Percentiles rank a stretch among this genome's conserved stretches.
Conservation (phyloP, 2,797 vertebrate species). For the Microctenopoma steveboyesi region DNA sequence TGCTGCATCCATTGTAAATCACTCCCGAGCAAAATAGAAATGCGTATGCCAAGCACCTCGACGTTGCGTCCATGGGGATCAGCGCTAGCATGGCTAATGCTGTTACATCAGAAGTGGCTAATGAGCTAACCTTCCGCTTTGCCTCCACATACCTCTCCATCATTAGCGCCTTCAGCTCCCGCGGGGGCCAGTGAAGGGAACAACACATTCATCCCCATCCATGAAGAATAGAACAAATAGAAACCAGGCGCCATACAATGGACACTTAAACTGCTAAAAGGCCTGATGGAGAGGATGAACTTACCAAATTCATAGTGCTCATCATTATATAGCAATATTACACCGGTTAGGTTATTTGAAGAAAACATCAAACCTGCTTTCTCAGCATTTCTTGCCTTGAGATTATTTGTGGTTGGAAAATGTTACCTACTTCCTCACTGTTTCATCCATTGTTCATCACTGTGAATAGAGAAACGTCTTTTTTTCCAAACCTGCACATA, state of each 20-base stretch:
- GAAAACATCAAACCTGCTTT: background rate
- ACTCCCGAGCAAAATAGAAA: slow-evolving; percentile 33
- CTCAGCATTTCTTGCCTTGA: slow-evolving; percentile 10
- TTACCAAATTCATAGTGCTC: background rate
- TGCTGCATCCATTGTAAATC: slow-evolving; percentile 26
- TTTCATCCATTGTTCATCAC: slow-evolving; percentile 14
- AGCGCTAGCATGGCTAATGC: slow-evolving; percentile 41
- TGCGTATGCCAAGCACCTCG: slow-evolving; percentile 9
- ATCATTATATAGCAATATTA: background rate
- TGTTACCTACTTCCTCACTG: background rate
- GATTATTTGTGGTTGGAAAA: slow-evolving; percentile 13
- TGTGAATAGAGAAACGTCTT: slow-evolving; percentile 5
- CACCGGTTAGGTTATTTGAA: slow-evolving; percentile 4
- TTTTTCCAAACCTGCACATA: slow-evolving; percentile 13
- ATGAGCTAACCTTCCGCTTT: slow-evolving; percentile 58
- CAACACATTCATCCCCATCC: slow-evolving; percentile 24
- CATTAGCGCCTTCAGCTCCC: slow-evolving; percentile 49
- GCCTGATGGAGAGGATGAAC: slow-evolving; percentile 32
- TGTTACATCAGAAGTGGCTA: slow-evolving; percentile 48
- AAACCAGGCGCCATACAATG: slow-evolving; percentile 1
- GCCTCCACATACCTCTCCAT: slow-evolving; percentile 39
- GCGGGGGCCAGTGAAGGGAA: slow-evolving; percentile 6
- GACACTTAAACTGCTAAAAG: slow-evolving; percentile 14
- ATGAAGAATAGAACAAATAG: slow-evolving; percentile 30
- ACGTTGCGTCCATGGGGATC: slow-evolving; percentile 23